phyloP scores from a whole-genome alignment of 2,888 invertebrate genomes.

The Punctoribates punctum region DNA sequence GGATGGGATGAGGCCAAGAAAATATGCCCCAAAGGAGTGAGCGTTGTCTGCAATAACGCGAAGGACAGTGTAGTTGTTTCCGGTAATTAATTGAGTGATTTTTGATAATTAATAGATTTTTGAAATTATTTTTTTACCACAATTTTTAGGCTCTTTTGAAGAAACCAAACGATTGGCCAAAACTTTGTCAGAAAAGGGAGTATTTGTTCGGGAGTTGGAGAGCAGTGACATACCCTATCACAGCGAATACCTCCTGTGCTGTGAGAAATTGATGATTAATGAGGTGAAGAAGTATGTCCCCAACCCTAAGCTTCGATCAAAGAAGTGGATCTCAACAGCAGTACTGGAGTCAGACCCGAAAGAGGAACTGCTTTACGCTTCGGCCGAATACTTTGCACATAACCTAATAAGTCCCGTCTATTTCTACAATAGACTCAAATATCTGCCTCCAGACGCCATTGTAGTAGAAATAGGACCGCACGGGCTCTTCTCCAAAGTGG shows the following conservation, averaged over 20 bases:
- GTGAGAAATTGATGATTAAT: constrained; percentile 63
- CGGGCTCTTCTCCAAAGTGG: constrained; percentile 59
- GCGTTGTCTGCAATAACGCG: constrained; percentile 58
- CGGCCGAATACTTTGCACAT: constrained; percentile 91
- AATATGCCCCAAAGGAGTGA: constrained; percentile 52
- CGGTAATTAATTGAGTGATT: constrained; percentile 50
- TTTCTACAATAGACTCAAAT: constrained; percentile 79
- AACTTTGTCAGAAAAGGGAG: not conserved
- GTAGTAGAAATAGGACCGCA: constrained; percentile 94
- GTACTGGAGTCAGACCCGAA: constrained; percentile 72
- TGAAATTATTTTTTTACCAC: not conserved
- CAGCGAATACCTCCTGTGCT: constrained; percentile 5
- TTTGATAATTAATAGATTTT: not conserved
- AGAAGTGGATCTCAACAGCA: constrained; percentile 86
- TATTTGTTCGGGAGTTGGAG: constrained; percentile 35
- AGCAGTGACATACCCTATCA: constrained; percentile 32
- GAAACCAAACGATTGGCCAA: constrained; percentile 12
- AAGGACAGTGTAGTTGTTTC: constrained; percentile 58
- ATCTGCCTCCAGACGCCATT: constrained; percentile 80
- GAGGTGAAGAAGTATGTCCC: constrained; percentile 70
- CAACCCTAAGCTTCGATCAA: constrained; percentile 69
- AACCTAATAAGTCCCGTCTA: constrained; percentile 87
- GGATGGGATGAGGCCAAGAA: constrained; percentile 52
- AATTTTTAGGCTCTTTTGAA: not conserved
- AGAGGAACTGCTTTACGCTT: constrained; percentile 72